Evolutionary conservation across 1,140 invertebrate species (phyloP), one percentile per base, ranked within the genome.

Genomic region (Melipona quadrifasciata): DNA sequence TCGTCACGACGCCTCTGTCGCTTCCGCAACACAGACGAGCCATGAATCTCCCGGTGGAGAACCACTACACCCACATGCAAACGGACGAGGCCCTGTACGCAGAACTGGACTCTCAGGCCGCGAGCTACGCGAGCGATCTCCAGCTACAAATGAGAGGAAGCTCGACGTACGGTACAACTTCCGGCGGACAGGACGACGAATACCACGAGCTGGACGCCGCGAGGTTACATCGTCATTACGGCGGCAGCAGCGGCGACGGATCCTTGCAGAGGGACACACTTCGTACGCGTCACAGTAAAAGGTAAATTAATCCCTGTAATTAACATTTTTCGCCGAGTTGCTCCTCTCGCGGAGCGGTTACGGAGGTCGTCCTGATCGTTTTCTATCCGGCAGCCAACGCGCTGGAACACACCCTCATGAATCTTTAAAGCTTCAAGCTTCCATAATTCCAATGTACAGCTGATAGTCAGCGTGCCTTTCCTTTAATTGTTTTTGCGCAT

Each of bases 1-100:
- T 93, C 86, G 93, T 94, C 58, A 93, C 94, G 84, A 94, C 94
- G 55, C 94, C 94, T 34, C 89, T 95, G 55, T 92, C 92, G n/a
- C 85, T 95, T 76, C 94, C 94, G 24, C 94, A 93, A 67, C 94
- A 95, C 85, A 91, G 94, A 85, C 91, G 93, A 51, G 88, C 93
- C 34, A 93, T 94, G 83, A 94, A 94, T 91, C 92, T 94, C 6
- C 96, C 96, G 4, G 96, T 95, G 19, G 96, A 96, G 91, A 97
- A 97, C 90, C 96, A 97, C 91, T 97, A 97, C 90, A 97, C 96
- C 16, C 96, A 96, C 90, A 96, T 97, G 96, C 96, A 97, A 79
- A 96, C 96, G 74, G 95, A 96, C 68, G 96, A 97, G 90, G 96
- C 96, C 1, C 93, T 97, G 2, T 97, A 97, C 89, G 96, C 96